A percentile compares a stretch with the other conserved stretches of the same genome.
Evolutionary conservation across 2,888 invertebrate species (phyloP).

Genomic region (Andrena dorsata): DNA sequence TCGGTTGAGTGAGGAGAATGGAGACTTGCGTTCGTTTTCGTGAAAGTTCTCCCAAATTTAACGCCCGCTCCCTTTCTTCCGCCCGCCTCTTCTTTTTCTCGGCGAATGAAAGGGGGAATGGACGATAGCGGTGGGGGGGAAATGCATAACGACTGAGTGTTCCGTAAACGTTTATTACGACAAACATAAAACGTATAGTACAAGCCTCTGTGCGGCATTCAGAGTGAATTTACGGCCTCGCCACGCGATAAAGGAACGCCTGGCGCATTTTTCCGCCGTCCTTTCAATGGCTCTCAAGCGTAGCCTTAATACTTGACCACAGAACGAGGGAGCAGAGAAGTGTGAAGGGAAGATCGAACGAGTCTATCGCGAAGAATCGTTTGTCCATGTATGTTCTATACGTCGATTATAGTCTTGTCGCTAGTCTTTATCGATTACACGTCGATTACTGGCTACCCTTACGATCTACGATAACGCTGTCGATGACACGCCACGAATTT

Average conservation of each 20-base stretch:
- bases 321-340: neutral
- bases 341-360: neutral
- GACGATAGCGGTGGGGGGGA: neutral
- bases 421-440: conserved; percentile 36
- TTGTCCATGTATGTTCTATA: neutral
- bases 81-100: neutral
- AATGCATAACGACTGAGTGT: conserved; percentile 13
- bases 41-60: neutral
- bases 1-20: neutral
- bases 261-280: conserved; percentile 41
- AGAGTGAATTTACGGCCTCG: conserved; percentile 57
- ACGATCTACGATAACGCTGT: conserved; percentile 27
- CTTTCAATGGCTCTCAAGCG: conserved; percentile 4
- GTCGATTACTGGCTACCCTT: conserved; percentile 39
- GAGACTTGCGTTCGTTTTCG: neutral
- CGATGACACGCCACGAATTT: conserved; percentile 7
- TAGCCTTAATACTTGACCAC: conserved; percentile 14
- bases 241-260: conserved; percentile 48
- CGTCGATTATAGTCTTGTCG: conserved; percentile 38
- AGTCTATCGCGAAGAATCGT: conserved; percentile 3
- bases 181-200: conserved; percentile 64
- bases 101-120: neutral
- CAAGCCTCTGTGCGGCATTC: conserved; percentile 73
- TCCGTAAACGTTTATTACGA: conserved; percentile 71
- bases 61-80: neutral